Base-by-base conservation (phyloP, 2,113 vertebrate species). In the Vidua macroura region DNA sequence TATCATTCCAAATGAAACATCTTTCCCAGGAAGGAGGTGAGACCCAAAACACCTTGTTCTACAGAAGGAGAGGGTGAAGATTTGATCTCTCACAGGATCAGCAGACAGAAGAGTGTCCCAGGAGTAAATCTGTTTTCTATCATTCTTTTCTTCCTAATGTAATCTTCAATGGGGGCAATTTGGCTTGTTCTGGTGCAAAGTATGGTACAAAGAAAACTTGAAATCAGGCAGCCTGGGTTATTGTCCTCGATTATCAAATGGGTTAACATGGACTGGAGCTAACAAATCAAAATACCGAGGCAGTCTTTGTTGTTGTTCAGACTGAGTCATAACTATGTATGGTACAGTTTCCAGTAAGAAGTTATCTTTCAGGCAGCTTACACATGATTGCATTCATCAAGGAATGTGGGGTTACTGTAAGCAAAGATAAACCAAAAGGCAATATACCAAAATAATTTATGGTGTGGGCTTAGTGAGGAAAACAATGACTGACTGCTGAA, bases 341-440 rank as follows among this genome's bases (percentile, higher is more conserved):
- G 10, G 44, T 55, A 41, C 52, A 14, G 27, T 94, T 96, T 95
- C 86, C 92, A 88, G 91, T 67, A 94, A 96, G 56, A 81, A 19
- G 37, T 74, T 90, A 48, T 78, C 68, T 75, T 81, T 94, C 83
- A 88, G 48, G 22, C 7, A 56, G 17, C 6, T 93, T 72, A 62
- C 53, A 49, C 77, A 62, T 13, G 62, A 67, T 75, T 95, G 58
- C 13, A 72, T 74, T 96, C 56, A 75, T 35, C 35, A 75, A 52
- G 76, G 86, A 94, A 92, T 92, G 74, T 84, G 24, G 30, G 48
- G 48, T 70, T 92, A 75, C 62, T 78, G 87, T 74, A 67, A 94
- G 31, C n/a, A 88, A 91, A 62, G 70, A 73, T 69, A 92, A 86
- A 83, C n/a, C 35, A n/a, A 78, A 92, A 89, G 25, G 14, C 67